A percentile compares a stretch with the other conserved stretches of the same genome.
These are phyloP conservation scores for Hirtodrosophila trivittata DNA, from an alignment of 2,888 invertebrate genomes.

Conservation along the genomic window DNA sequence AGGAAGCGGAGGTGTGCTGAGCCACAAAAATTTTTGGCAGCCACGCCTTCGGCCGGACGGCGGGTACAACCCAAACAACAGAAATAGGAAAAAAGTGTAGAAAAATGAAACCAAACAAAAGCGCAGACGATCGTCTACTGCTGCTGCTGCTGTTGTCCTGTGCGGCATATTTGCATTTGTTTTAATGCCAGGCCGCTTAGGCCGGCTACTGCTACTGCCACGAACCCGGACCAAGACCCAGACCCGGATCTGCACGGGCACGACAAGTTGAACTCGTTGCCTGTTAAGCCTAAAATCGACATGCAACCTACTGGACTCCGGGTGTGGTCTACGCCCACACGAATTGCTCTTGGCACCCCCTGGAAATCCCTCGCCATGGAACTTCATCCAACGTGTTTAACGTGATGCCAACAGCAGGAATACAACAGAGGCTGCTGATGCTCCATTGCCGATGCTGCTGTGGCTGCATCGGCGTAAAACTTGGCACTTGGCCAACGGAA, in stretches of 20 bases:
- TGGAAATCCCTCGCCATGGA: background rate
- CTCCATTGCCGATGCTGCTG: constrained; percentile 45
- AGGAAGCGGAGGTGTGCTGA: no score
- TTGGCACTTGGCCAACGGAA: constrained; percentile 76
- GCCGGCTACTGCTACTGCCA: constrained; percentile 14
- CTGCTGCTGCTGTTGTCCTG: constrained; percentile 46
- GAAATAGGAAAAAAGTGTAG: constrained; percentile 1
- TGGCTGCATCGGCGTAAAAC: constrained; percentile 67
- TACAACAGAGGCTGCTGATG: constrained; percentile 26
- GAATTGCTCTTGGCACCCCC: constrained; percentile 4
- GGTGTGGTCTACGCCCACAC: constrained; percentile 57
- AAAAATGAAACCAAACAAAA: constrained; percentile 48
- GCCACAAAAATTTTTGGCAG: constrained; percentile 44
- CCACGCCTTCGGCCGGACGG: constrained; percentile 30
- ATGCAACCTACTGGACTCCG: constrained; percentile 65
- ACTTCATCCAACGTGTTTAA: constrained; percentile 29
- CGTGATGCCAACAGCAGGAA: constrained; percentile 32
- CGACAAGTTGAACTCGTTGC: constrained; percentile 60
- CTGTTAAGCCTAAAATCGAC: constrained; percentile 75
- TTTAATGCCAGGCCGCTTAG: constrained; percentile 65
- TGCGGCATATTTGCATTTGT: constrained; percentile 71
- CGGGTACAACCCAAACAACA: background rate
- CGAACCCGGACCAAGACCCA: constrained; percentile 6
- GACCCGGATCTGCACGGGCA: constrained; percentile 7
- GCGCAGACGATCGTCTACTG: constrained; percentile 49